These are phyloP conservation scores for Darevskia nairensis DNA, from an alignment of 2,797 vertebrate genomes.

Conservation along the genomic window DNA sequence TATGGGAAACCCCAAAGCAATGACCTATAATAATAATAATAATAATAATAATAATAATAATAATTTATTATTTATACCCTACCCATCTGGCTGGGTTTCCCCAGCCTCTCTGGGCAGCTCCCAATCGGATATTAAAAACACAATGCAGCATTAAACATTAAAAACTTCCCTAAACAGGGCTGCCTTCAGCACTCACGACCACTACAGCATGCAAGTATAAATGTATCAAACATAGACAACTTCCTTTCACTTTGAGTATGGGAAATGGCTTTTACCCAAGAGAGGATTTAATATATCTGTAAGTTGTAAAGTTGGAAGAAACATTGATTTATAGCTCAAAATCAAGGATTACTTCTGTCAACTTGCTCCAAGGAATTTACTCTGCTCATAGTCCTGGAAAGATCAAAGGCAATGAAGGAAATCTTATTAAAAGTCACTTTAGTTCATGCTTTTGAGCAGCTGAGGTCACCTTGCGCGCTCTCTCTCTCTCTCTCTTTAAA, in stretches of 20 bases:
- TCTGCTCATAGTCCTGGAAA: slow-evolving; percentile 3
- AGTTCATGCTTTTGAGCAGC: neutral
- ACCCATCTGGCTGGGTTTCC: no score
- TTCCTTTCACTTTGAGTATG: neutral
- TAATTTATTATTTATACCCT: no score
- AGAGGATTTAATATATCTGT: slow-evolving; percentile 35
- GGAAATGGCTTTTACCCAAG: slow-evolving; percentile 6
- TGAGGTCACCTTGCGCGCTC: slow-evolving; percentile 30
- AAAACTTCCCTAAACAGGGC: no score
- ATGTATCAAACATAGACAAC: neutral
- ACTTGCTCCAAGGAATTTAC: slow-evolving; percentile 24
- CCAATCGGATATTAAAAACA: no score
- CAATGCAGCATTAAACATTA: no score
- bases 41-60: no score
- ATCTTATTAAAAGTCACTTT: slow-evolving; percentile 34
- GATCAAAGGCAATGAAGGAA: slow-evolving; percentile 34
- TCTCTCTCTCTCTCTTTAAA: neutral
- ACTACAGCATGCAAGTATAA: neutral
- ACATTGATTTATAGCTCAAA: slow-evolving; percentile 31
- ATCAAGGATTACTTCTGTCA: slow-evolving; percentile 39
- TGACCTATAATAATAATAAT: no score
- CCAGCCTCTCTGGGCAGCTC: no score
- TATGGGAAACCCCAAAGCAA: neutral
- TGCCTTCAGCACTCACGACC: no score
- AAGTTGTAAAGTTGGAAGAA: slow-evolving; percentile 27